Base-by-base conservation (phyloP, 2,113 vertebrate species). In the Odontesthes bonariensis region DNA sequence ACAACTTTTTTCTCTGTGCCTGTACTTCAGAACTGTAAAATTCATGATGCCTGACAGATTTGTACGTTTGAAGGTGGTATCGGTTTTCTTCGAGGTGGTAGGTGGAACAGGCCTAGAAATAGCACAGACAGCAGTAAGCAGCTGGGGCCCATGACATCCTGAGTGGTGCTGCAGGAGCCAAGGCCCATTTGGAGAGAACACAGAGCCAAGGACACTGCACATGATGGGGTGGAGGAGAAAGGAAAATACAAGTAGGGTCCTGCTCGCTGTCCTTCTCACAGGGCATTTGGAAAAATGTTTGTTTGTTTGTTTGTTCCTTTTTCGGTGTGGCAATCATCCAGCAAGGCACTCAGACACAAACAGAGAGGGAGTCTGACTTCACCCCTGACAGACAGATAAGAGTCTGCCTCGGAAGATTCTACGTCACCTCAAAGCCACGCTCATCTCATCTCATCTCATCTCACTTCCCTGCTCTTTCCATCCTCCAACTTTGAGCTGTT, bases 181-280 rank as follows among this genome's bases (percentile, higher is more conserved):
- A 33, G 56, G 73, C 73, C 85, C 85, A 87, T 86, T 85, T 90
- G 88, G 80, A 81, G 77, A 59, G 76, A 87, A 73, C 62, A 65
- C 59, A 72, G 52, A 74, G 69, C 77, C 88, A 89, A 88, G 88
- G 91, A 87, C 87, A 86, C 66, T 83, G 84, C 82, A 80, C 78
- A 74, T 78, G 72, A 68, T 58, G 52, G 67, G 54, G 31, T 27
- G 27, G 31, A 69, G 65, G 61, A 47, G 33, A 61, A 57, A 13
- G 22, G 46, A 52, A 64, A 40, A 76, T 31, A n/a, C 53, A 40
- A 5, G 47, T 40, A 51, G 47, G 46, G 56, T 44, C 42, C 20
- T 53, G 55, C 40, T 66, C 17, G 40, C 47, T 42, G 20, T n/a
- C 67, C 62, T 55, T 69, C 52, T 70, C 64, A 62, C 20, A 22